Evolutionary conservation across 2,888 invertebrate genomes (phyloP).

Genomic region (Chymomyza procnemis): DNA sequence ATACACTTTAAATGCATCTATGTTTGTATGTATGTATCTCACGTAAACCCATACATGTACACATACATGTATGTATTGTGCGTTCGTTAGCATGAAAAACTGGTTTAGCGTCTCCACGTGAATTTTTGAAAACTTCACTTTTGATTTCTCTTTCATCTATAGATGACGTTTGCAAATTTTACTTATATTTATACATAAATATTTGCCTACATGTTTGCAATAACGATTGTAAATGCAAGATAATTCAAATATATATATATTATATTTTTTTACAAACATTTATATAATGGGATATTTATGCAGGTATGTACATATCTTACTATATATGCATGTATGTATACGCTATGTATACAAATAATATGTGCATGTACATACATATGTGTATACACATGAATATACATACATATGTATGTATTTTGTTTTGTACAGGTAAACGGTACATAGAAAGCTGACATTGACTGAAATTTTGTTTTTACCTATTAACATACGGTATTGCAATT

Average conservation of each 20-base stretch:
- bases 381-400: background rate
- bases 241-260: background rate
- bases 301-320: background rate
- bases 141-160: conserved; percentile 48
- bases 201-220: background rate
- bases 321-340: background rate
- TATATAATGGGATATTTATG: too few relatives aligned
- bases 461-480: conserved; percentile 10
- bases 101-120: conserved; percentile 36
- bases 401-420: background rate
- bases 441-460: background rate
- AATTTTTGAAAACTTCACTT: conserved; percentile 51
- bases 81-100: conserved; percentile 25
- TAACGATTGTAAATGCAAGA: background rate
- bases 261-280: conserved; percentile 11
- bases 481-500: conserved; percentile 47
- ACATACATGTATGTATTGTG: background rate
- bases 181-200: background rate
- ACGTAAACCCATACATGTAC: too few relatives aligned
- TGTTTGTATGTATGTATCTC: too few relatives aligned
- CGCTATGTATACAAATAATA: too few relatives aligned
- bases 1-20: background rate
- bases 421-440: background rate
- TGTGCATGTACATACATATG: background rate
- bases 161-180: conserved; percentile 43